These are phyloP conservation scores for Monochamus alternatus DNA, from an alignment of 2,888 invertebrate species.

Conservation along the genomic window DNA sequence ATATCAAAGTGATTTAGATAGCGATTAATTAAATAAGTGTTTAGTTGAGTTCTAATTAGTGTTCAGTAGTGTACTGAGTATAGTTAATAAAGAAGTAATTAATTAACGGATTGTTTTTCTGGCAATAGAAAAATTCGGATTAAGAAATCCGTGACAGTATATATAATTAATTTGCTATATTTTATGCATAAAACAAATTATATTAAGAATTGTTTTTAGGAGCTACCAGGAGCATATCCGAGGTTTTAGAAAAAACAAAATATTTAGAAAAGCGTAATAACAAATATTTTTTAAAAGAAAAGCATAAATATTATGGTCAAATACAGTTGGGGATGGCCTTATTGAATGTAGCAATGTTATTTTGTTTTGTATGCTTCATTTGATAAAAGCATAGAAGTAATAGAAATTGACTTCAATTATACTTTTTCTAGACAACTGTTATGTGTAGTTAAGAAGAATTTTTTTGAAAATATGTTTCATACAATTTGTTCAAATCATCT, in stretches of 20 bases:
- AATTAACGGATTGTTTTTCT: no score
- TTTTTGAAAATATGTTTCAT: constrained; percentile 4
- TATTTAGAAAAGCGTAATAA: constrained; percentile 11
- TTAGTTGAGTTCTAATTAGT: no score
- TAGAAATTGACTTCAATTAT: constrained; percentile 17
- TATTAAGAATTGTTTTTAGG: constrained; percentile 3
- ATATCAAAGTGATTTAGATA: no score
- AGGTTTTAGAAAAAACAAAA: constrained; percentile 20
- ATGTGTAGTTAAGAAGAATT: background rate
- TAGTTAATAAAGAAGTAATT: no score
- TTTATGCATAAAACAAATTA: no score
- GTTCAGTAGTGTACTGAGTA: no score
- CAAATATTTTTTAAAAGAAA: constrained; percentile 34
- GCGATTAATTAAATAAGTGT: no score
- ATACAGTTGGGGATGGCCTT: constrained; percentile 41
- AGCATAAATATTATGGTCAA: constrained; percentile 42
- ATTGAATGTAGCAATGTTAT: constrained; percentile 41
- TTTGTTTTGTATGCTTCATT: constrained; percentile 33
- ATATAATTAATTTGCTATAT: no score
- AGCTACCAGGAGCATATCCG: constrained; percentile 18
- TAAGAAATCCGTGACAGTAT: no score
- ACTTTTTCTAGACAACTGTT: constrained; percentile 13
- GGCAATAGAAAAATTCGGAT: no score
- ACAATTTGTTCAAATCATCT: no score
- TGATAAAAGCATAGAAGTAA: constrained; percentile 27